Percentiles rank a stretch among this genome's conserved stretches.
phyloP scores from a whole-genome alignment of 2,113 vertebrate genomes.

The Eonycteris spelaea region DNA sequence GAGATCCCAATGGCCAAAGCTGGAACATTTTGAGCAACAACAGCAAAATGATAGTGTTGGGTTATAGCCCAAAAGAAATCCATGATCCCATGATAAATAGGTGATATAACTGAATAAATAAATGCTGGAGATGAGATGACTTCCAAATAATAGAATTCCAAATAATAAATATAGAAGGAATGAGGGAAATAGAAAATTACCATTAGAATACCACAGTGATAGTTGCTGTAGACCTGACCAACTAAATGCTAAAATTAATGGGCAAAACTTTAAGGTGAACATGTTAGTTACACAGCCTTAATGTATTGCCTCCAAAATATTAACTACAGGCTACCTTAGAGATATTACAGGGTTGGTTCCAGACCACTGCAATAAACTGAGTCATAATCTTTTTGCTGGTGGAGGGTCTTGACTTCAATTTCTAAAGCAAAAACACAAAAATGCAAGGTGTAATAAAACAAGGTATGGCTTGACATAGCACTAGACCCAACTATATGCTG shows the following conservation, averaged over 20 bases:
- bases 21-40: neutral
- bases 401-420: neutral
- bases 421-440: neutral
- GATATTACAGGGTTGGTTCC: neutral
- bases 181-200: neutral
- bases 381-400: neutral
- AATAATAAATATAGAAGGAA: slow-evolving; percentile 4
- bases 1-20: neutral
- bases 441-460: neutral
- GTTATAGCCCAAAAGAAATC: neutral
- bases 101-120: slow-evolving; percentile 8
- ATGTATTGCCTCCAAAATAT: neutral
- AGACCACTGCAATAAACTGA: neutral
- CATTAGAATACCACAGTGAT: neutral
- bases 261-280: neutral
- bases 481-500: neutral
- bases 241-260: neutral
- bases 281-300: neutral
- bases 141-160: neutral
- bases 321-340: neutral
- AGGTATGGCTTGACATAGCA: neutral
- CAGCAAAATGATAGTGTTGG: neutral
- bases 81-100: slow-evolving; percentile 2
- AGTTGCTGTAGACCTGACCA: neutral
- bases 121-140: neutral